These are phyloP conservation scores for Champsocephalus gunnari DNA, from an alignment of 2,797 vertebrate species.

Conservation along the genomic window DNA sequence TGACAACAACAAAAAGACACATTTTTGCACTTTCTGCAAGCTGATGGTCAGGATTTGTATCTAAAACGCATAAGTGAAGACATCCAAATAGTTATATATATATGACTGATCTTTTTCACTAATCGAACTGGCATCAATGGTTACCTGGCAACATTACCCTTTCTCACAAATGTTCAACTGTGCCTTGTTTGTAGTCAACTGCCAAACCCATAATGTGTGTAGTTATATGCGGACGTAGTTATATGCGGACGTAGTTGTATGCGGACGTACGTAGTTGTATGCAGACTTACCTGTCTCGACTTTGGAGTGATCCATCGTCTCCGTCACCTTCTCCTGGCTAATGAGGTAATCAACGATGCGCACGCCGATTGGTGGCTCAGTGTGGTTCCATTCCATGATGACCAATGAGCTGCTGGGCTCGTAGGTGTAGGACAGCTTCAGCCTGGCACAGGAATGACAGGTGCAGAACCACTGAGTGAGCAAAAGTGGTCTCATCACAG, in stretches of 20 bases:
- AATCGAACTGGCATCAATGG: slow-evolving; percentile 4
- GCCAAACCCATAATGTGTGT: slow-evolving; percentile 5
- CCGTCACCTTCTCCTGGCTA: slow-evolving; percentile 96
- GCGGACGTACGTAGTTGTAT: no score
- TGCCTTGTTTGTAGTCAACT: neutral
- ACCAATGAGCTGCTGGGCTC: slow-evolving; percentile 98
- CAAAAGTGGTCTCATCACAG: slow-evolving; percentile 34
- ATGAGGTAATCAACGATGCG: slow-evolving; percentile 96
- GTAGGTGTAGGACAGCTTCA: slow-evolving; percentile 91
- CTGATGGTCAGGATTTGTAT: neutral
- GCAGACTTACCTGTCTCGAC: slow-evolving; percentile 91
- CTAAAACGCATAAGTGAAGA: neutral
- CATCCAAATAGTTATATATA: neutral
- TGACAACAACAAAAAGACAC: neutral
- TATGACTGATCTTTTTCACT: neutral
- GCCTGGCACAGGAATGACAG: slow-evolving; percentile 78
- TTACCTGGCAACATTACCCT: slow-evolving; percentile 17
- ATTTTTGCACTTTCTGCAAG: neutral
- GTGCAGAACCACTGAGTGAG: slow-evolving; percentile 30
- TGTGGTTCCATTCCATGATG: slow-evolving; percentile 96
- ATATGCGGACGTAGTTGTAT: no score
- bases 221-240: slow-evolving; percentile 31
- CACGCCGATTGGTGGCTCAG: slow-evolving; percentile 94
- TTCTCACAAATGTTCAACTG: neutral
- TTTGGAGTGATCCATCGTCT: slow-evolving; percentile 96